Evolutionary conservation across 2,888 invertebrate species (phyloP), one percentile per base, ranked within the genome.

Genomic region (Acleris cristana): DNA sequence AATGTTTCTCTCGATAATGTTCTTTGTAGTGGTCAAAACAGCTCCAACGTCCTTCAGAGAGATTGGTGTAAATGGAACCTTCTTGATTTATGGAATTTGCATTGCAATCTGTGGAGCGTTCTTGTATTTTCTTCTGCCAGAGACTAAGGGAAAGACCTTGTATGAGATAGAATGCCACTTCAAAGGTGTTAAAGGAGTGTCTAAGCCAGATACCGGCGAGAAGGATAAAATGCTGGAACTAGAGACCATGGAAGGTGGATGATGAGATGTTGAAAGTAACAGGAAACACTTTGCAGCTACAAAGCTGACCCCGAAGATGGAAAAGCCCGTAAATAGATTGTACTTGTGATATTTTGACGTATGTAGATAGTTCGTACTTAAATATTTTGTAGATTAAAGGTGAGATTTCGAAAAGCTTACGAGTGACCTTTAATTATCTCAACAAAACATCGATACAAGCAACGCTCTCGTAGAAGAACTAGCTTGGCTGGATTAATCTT

Each of bases 81-180:
- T 96, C 78, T 85, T 93, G 48, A 80, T 94, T 40, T 96, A 95
- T 74, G 95, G 94, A 0, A 70, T 85, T 0, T 89, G 93, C 64
- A 91, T 95, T 0, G 79, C 93, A 0, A 59, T 94, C 3, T 95
- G 95, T 48, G 93, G 94, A 0, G 71, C 92, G 0, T 94, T 95
- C 72, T 81, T 95, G 0, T 94, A 93, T 74, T 89, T 89, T 61
- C 87, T 92, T n/a, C 82, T 96, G 16, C 96, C 96, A 0, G 95
- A 96, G 83, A 96, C 96, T 0, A 95, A 94, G 76, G 94, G 95
- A 2, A 95, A 94, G 75, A 94, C 95, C 0, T 83, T 96, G 48
- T 90, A 94, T 70, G 95, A 96, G 79, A 96, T 96, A 65, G 95
- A 96, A 74, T 94, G 94, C 55, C 82, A 89, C 67, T 94, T 94